These are phyloP conservation scores for Megalurothrips usitatus DNA, from an alignment of 2,888 invertebrate species.

Conservation along the genomic window DNA sequence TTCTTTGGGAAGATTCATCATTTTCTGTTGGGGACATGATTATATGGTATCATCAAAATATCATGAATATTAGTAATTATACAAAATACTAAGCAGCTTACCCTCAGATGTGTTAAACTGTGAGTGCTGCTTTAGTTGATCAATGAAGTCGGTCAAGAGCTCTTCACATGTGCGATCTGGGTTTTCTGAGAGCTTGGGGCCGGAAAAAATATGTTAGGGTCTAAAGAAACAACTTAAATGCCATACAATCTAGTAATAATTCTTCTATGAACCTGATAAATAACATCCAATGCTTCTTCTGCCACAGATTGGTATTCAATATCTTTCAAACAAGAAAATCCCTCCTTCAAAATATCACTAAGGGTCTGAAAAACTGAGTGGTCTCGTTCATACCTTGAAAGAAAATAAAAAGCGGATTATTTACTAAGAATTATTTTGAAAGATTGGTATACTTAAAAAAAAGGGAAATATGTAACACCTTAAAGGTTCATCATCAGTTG, in stretches of 20 bases:
- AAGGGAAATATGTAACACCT: background rate
- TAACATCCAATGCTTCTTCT: conserved; percentile 55
- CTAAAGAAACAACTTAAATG: too few relatives aligned
- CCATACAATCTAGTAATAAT: too few relatives aligned
- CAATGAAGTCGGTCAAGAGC: conserved; percentile 40
- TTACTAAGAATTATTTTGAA: background rate
- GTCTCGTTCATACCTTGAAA: conserved; percentile 41
- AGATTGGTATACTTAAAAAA: background rate
- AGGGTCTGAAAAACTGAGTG: conserved; percentile 55
- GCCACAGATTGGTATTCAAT: conserved; percentile 55
- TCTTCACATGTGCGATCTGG: conserved; percentile 51
- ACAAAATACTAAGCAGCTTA: background rate
- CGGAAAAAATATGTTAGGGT: too few relatives aligned
- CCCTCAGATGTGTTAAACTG: background rate
- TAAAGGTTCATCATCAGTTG: background rate
- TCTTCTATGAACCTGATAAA: conserved; percentile 44
- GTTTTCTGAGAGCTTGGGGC: conserved; percentile 52
- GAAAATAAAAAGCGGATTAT: background rate
- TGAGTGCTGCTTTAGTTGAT: conserved; percentile 37
- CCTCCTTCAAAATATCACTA: conserved; percentile 49
- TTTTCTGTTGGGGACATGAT: background rate
- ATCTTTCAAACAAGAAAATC: conserved; percentile 47
- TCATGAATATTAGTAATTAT: too few relatives aligned
- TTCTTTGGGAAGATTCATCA: background rate
- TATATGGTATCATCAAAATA: too few relatives aligned